A percentile compares a stretch with the other conserved stretches of the same genome.
phyloP scores from a whole-genome alignment of 2,888 invertebrate genomes.

The Zonitis immaculata region DNA sequence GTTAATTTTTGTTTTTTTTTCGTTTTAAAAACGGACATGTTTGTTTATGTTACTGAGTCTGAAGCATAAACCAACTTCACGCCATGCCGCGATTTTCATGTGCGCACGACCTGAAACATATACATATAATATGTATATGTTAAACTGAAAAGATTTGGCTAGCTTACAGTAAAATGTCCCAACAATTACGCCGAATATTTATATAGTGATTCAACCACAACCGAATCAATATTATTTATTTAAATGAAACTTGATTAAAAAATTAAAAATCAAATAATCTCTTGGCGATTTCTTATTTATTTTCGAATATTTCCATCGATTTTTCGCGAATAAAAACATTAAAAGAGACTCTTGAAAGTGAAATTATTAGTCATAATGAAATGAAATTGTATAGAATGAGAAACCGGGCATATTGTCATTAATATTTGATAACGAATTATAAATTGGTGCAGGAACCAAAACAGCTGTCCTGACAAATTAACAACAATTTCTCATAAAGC shows the following conservation, averaged over 20 bases:
- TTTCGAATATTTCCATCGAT: neutral
- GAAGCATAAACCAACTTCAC: conserved; percentile 42
- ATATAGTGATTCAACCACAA: neutral
- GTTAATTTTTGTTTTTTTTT: conserved; percentile 37
- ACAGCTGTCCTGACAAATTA: neutral
- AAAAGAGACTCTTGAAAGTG: no score
- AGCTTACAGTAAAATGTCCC: conserved; percentile 1
- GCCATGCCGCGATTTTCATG: conserved; percentile 29
- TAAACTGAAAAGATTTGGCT: neutral
- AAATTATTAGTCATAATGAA: no score
- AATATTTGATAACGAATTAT: neutral
- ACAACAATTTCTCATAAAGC: neutral
- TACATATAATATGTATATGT: neutral
- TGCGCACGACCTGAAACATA: conserved; percentile 31
- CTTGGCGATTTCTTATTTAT: neutral
- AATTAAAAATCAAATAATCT: neutral
- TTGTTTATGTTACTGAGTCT: conserved; percentile 47
- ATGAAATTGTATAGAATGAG: no score
- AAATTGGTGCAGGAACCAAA: neutral
- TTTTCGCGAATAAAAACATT: neutral
- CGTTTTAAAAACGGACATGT: conserved; percentile 41
- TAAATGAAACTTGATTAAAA: neutral
- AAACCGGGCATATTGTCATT: no score
- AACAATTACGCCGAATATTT: neutral
- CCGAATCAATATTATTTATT: neutral